These are phyloP conservation scores for Thecocarcelia acutangulata DNA, from an alignment of 2,888 invertebrate species.

Conservation along the genomic window DNA sequence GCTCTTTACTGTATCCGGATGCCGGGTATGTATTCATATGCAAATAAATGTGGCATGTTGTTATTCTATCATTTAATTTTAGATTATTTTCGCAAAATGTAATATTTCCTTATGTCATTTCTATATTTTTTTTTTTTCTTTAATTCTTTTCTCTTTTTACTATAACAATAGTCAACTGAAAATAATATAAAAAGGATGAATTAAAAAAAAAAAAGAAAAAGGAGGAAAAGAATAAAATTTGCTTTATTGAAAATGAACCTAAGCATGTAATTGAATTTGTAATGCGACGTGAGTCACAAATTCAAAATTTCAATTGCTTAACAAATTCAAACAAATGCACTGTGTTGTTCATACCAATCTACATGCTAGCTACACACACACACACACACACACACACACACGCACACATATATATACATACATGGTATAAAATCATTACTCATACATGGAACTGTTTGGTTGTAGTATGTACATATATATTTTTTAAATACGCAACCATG, in stretches of 20 bases:
- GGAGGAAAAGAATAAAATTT: conserved; percentile 54
- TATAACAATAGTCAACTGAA: conserved; percentile 76
- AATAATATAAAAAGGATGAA: conserved; percentile 19
- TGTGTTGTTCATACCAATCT: background rate
- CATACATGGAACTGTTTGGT: conserved; percentile 2
- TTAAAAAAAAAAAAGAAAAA: background rate
- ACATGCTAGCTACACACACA: too few species aligned
- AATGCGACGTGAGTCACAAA: conserved; percentile 77
- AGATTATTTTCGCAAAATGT: conserved; percentile 46
- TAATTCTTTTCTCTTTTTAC: conserved; percentile 72
- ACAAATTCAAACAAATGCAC: conserved; percentile 19
- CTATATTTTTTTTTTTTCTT: background rate
- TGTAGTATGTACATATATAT: conserved; percentile 1
- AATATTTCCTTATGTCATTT: conserved; percentile 37
- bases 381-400: too few species aligned
- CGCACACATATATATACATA: too few species aligned
- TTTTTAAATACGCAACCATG: conserved; percentile 48
- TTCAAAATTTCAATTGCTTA: conserved; percentile 69
- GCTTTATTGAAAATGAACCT: conserved; percentile 77
- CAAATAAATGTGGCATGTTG: conserved; percentile 46
- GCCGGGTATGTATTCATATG: background rate
- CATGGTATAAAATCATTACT: conserved; percentile 5
- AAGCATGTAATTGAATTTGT: conserved; percentile 80
- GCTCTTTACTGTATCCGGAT: background rate
- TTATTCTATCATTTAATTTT: conserved; percentile 58